These are phyloP conservation scores for Drosophila lowei DNA, from an alignment of 1,140 invertebrate genomes.

Conservation along the genomic window DNA sequence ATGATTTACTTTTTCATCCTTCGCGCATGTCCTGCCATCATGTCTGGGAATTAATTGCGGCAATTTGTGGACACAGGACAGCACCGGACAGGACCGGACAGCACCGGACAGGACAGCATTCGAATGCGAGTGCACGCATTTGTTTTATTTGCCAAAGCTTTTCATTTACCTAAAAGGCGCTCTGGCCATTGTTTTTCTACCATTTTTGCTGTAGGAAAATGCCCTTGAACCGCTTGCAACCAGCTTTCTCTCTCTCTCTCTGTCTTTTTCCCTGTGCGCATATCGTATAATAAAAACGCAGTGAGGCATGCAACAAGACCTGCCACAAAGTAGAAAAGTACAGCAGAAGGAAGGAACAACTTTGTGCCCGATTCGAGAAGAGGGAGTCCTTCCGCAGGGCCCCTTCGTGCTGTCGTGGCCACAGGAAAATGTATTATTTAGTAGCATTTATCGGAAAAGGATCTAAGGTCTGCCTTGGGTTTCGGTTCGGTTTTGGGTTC, in stretches of 20 bases:
- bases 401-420: slow-evolving; percentile 35
- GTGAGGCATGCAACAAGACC: slow-evolving; percentile 61
- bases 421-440: slow-evolving; percentile 33
- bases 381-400: slow-evolving; percentile 16
- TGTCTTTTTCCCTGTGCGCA: neutral
- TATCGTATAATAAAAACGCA: slow-evolving; percentile 71
- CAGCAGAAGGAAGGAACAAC: slow-evolving; percentile 37
- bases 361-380: slow-evolving; percentile 52
- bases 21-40: slow-evolving; percentile 34
- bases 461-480: slow-evolving; percentile 6
- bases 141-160: slow-evolving; percentile 52
- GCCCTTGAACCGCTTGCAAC: slow-evolving; percentile 74
- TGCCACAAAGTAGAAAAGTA: slow-evolving; percentile 15
- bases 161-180: slow-evolving; percentile 54
- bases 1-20: slow-evolving; percentile 48
- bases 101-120: no score
- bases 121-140: slow-evolving; percentile 51
- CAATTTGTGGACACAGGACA: slow-evolving; percentile 46
- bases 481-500: slow-evolving; percentile 20
- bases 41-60: slow-evolving; percentile 50
- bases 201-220: slow-evolving; percentile 36
- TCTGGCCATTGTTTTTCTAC: slow-evolving; percentile 44
- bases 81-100: slow-evolving; percentile 1
- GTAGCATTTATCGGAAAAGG: slow-evolving; percentile 20
- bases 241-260: slow-evolving; percentile 14